These are phyloP conservation scores for Gambelia wislizenii DNA, from an alignment of 2,797 vertebrate genomes.

Conservation along the genomic window DNA sequence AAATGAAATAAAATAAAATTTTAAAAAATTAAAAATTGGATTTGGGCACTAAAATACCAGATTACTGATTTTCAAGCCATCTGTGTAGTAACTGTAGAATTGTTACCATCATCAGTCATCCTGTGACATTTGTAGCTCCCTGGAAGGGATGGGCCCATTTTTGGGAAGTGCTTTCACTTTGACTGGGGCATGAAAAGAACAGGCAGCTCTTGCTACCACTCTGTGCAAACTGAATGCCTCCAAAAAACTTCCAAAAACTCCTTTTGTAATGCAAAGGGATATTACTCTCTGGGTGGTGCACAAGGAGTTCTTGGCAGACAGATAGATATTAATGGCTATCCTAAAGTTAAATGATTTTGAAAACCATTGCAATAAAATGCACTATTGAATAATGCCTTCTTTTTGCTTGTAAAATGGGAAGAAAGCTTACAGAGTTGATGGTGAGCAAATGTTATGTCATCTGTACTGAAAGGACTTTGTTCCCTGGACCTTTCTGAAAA, in stretches of 20 bases:
- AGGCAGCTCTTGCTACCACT: background rate
- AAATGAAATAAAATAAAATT: too few relatives aligned
- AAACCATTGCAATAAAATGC: background rate
- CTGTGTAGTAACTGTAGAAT: background rate
- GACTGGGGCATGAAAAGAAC: background rate
- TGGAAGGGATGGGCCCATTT: background rate
- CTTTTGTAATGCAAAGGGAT: background rate
- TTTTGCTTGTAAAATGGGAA: conserved; percentile 8
- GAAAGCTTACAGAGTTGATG: background rate
- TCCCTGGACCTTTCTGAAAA: background rate
- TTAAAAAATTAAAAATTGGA: too few relatives aligned
- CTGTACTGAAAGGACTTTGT: background rate
- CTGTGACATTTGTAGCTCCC: background rate
- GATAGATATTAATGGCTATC: background rate
- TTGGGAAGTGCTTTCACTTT: background rate
- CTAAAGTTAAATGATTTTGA: background rate
- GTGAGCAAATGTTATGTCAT: background rate
- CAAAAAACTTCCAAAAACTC: background rate
- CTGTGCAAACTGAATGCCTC: background rate
- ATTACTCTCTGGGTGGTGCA: background rate
- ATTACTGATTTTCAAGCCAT: background rate
- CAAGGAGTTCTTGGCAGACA: background rate
- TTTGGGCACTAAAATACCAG: background rate
- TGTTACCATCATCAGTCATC: background rate
- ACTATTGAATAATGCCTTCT: background rate